Percentiles rank a stretch among this genome's conserved stretches.
These are phyloP conservation scores for Trachelus troglodyta DNA, from an alignment of 2,888 invertebrate genomes.

Conservation along the genomic window DNA sequence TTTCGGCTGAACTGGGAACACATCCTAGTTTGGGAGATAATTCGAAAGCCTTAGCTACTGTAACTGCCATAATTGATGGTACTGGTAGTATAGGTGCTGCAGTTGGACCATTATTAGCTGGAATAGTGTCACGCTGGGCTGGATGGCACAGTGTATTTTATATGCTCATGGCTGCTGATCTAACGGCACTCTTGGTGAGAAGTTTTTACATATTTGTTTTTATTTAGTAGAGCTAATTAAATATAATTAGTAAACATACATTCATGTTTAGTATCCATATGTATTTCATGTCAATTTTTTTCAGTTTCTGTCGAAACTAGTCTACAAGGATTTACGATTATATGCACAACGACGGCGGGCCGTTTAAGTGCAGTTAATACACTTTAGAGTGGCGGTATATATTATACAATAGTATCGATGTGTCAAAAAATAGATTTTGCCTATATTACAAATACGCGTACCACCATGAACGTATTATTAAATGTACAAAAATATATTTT, in stretches of 20 bases:
- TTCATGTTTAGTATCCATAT: not conserved
- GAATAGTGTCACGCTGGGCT: conserved; percentile 75
- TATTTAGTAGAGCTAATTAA: not conserved
- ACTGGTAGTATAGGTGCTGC: conserved; percentile 95
- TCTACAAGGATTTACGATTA: conserved; percentile 60
- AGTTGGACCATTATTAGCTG: conserved; percentile 90
- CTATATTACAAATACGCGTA: conserved; percentile 7
- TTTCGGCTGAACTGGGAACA: conserved; percentile 93
- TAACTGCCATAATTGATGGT: conserved; percentile 98
- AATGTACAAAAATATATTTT: not conserved
- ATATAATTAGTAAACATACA: not conserved
- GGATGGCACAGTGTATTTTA: conserved; percentile 91
- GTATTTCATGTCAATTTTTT: conserved; percentile 31
- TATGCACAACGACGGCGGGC: conserved; percentile 48
- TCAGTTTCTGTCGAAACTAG: conserved; percentile 64
- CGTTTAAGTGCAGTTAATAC: conserved; percentile 25
- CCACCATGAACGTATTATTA: not conserved
- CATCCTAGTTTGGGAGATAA: conserved; percentile 87
- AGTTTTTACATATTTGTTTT: not conserved
- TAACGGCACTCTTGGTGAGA: conserved; percentile 78
- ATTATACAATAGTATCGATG: not conserved
- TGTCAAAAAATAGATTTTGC: not conserved
- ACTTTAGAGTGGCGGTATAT: not conserved
- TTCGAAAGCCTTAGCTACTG: conserved; percentile 91
- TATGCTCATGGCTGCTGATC: conserved; percentile 87